Conservation (phyloP, 2,888 invertebrate species). For the Eledone cirrhosa region DNA sequence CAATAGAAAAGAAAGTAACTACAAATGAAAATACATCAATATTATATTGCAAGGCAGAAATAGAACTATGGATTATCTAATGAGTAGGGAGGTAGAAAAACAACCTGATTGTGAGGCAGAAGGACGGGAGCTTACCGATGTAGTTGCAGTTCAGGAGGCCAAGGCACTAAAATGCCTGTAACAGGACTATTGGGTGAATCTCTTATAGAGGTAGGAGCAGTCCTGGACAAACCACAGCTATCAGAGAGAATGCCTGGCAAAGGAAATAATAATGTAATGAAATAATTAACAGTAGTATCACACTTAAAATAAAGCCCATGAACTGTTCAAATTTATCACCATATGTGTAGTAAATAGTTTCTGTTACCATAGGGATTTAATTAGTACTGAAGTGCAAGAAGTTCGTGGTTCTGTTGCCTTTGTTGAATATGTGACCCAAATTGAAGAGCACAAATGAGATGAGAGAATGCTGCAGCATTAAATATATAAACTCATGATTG, state of each 20-base stretch:
- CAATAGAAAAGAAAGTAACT: not conserved
- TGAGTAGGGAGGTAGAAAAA: not conserved
- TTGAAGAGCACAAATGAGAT: no score
- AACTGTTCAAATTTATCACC: no score
- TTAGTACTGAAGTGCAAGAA: no score
- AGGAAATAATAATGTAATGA: not conserved
- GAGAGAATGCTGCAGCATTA: no score
- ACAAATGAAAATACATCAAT: not conserved
- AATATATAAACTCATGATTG: no score
- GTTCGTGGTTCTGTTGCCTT: no score
- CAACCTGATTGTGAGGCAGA: not conserved
- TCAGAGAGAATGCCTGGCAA: conserved; percentile 14
- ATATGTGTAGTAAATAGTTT: no score
- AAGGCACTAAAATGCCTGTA: conserved; percentile 23
- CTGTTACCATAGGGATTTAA: no score
- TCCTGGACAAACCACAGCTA: conserved; percentile 16
- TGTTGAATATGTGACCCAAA: no score
- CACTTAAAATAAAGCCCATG: no score
- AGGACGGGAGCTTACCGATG: conserved; percentile 12
- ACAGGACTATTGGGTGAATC: conserved; percentile 11
- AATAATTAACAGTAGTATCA: no score
- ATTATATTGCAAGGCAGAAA: not conserved
- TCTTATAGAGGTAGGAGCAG: not conserved
- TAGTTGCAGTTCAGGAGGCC: conserved; percentile 19
- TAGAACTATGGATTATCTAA: not conserved